phyloP scores from a whole-genome alignment of 2,888 invertebrate genomes.

The Dyspetes luteomarginatus region DNA sequence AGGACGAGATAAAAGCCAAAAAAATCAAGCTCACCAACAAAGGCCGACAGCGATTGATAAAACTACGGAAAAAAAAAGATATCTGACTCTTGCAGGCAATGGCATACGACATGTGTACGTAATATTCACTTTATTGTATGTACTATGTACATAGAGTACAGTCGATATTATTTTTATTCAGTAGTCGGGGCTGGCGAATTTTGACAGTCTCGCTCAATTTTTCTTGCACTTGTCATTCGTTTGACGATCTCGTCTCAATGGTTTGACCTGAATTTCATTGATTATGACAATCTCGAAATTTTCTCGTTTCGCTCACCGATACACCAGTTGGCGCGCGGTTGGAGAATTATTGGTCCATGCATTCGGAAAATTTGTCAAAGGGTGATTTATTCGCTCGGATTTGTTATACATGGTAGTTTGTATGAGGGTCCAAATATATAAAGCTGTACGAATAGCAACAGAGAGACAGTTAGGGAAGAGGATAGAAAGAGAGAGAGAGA shows the following conservation, averaged over 20 bases:
- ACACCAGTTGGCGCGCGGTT: slow-evolving; percentile 12
- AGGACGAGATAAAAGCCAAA: neutral
- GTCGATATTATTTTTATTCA: neutral
- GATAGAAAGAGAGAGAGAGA: neutral
- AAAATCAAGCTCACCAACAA: neutral
- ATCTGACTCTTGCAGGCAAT: neutral
- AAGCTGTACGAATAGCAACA: neutral
- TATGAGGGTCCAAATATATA: slow-evolving; percentile 1
- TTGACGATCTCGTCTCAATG: no score
- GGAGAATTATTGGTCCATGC: slow-evolving; percentile 59
- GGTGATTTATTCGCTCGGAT: slow-evolving; percentile 63
- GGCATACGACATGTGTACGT: neutral
- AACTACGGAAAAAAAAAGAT: slow-evolving; percentile 32
- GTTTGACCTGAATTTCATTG: no score
- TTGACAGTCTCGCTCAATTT: slow-evolving; percentile 18
- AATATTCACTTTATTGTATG: neutral
- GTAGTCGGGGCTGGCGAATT: neutral
- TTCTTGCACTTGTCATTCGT: neutral
- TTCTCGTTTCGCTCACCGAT: neutral
- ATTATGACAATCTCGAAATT: no score
- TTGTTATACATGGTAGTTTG: slow-evolving; percentile 42
- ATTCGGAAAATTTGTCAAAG: slow-evolving; percentile 64
- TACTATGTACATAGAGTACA: neutral
- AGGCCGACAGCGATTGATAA: slow-evolving; percentile 36
- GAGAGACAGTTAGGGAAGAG: neutral